phyloP scores from a whole-genome alignment of 2,888 invertebrate species.

The Acanthoscelides obtectus region DNA sequence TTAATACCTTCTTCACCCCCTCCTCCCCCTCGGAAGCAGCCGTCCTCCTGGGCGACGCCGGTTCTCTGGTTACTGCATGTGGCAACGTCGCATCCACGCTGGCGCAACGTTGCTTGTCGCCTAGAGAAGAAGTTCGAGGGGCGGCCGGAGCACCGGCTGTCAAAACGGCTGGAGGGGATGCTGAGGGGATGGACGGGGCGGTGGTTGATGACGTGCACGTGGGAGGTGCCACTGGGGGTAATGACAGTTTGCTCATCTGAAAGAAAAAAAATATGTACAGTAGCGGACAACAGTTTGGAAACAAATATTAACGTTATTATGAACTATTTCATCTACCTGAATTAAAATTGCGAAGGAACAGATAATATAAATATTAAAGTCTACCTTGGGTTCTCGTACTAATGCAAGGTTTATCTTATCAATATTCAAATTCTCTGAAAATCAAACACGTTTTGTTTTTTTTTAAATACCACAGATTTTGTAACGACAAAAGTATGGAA shows the following conservation, averaged over 20 bases:
- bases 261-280: background rate
- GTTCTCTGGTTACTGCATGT: slow-evolving; percentile 39
- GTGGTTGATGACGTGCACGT: background rate
- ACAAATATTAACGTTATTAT: too few relatives aligned
- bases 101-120: slow-evolving; percentile 37
- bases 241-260: background rate
- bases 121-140: slow-evolving; percentile 35
- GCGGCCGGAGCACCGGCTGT: slow-evolving; percentile 45
- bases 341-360: too few relatives aligned
- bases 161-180: slow-evolving; percentile 42
- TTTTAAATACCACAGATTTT: too few relatives aligned
- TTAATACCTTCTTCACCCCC: slow-evolving; percentile 22
- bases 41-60: slow-evolving; percentile 39
- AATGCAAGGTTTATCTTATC: too few relatives aligned
- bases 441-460: too few relatives aligned
- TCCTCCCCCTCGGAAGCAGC: slow-evolving; percentile 41
- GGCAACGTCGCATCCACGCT: slow-evolving; percentile 41
- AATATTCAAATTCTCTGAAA: too few relatives aligned
- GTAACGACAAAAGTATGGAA: too few relatives aligned
- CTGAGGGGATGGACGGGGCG: slow-evolving; percentile 35
- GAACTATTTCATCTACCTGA: too few relatives aligned
- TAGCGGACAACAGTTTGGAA: too few relatives aligned
- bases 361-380: too few relatives aligned
- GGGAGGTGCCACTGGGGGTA: background rate
- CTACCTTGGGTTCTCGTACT: too few relatives aligned